Base-by-base conservation (phyloP, 2,113 vertebrate genomes). In the Rhinichthys klamathensis region DNA sequence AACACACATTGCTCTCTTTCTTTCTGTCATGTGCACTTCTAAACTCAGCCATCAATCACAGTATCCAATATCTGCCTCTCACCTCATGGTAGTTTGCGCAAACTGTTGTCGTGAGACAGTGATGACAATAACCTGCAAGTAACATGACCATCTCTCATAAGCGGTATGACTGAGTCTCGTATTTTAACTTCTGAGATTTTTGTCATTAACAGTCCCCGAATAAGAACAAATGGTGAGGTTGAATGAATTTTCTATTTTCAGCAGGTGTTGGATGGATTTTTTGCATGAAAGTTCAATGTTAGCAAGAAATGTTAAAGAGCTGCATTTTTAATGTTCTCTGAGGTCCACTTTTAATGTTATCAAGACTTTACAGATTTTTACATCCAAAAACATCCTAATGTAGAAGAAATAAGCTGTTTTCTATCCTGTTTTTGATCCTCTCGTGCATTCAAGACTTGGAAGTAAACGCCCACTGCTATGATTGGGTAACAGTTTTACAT, bases 21-120 rank as follows among this genome's bases (percentile, higher is more conserved):
- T 60, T 25, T 79, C 35, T 27, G 56, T 44, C 56, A 27, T 25
- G 56, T 63, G 77, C 21, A 61, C 21, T 74, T 35, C 15, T 35
- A 67, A 67, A 67, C 15, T 75, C 13, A 30, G 18, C 30, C 75
- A 58, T 77, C 49, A 58, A 38, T 77, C 49, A 77, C 21, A 58
- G 15, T 32, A 21, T 35, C 23, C 15, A 32, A 18, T 7, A 65
- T 70, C 32, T 38, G 38, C 21, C 35, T 72, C 35, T 25, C 18
- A 58, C 54, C 32, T 78, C 27, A 60, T 38, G 32, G 21, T 13
- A 23, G 51, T 58, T n/a, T 78, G 54, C 21, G 2, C 30, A 58
- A 77, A 30, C 30, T n/a, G n/a, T 77, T 38, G 51, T 77, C 75
- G 58, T 12, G 76, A 58, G 76, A 58, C 54, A 32, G 8, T 69